Percentiles rank a stretch among this genome's conserved stretches.
These are phyloP conservation scores for Tipula lateralis DNA, from an alignment of 2,888 invertebrate genomes.

Conservation along the genomic window DNA sequence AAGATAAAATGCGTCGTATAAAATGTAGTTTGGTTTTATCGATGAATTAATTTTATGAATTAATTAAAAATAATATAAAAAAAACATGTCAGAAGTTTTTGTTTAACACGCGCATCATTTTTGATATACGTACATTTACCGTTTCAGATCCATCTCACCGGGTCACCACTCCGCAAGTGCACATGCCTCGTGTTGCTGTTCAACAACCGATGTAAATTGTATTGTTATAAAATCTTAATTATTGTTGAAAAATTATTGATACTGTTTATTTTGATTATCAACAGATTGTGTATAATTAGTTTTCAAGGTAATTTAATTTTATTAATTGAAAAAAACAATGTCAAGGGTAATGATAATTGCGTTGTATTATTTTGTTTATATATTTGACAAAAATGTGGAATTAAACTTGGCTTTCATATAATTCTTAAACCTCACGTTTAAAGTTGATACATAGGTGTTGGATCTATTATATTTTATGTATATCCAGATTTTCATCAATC, in stretches of 20 bases:
- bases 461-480: too few relatives aligned
- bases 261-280: neutral
- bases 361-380: neutral
- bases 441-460: too few relatives aligned
- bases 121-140: neutral
- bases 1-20: neutral
- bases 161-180: too few relatives aligned
- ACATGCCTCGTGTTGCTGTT: too few relatives aligned
- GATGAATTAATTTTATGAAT: neutral
- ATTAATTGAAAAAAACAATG: neutral
- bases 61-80: neutral
- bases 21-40: neutral
- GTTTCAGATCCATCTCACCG: neutral
- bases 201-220: neutral
- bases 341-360: neutral
- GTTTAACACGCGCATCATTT: neutral
- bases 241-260: neutral
- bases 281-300: neutral
- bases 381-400: neutral
- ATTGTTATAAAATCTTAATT: neutral
- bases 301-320: neutral
- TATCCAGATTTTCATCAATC: too few relatives aligned
- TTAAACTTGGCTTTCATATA: too few relatives aligned
- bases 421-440: too few relatives aligned
- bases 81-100: neutral